Percentiles rank a stretch among this genome's conserved stretches.
These are phyloP conservation scores for Dreissena rostriformis DNA, from an alignment of 1,140 invertebrate genomes.

Conservation along the genomic window DNA sequence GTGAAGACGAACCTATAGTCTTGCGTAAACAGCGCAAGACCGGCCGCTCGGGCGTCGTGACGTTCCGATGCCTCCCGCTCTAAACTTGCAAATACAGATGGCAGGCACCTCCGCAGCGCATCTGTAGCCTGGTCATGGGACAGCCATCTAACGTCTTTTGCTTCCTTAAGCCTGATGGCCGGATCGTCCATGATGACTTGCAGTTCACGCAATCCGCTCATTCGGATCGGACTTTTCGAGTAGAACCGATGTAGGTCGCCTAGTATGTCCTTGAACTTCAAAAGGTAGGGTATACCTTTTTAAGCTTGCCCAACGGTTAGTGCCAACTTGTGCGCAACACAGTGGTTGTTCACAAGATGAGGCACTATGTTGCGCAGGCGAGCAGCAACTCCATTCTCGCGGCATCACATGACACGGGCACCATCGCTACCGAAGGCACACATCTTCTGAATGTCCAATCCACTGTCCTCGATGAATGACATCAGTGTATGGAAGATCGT, in stretches of 20 bases:
- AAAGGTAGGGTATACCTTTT: neutral
- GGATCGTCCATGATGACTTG: neutral
- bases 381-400: neutral
- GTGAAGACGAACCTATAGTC: neutral
- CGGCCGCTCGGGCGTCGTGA: constrained; percentile 12
- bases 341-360: neutral
- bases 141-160: constrained; percentile 31
- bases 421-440: constrained; percentile 13
- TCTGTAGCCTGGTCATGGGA: constrained; percentile 12
- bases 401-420: neutral
- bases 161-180: constrained; percentile 7
- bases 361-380: neutral
- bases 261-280: constrained; percentile 11
- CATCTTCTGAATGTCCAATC: constrained; percentile 14
- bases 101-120: neutral
- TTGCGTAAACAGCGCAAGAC: constrained; percentile 16
- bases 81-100: neutral
- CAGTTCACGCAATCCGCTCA: neutral
- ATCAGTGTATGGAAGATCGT: neutral
- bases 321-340: constrained; percentile 11
- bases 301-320: neutral
- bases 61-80: constrained; percentile 17
- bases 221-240: constrained; percentile 6
- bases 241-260: constrained; percentile 16
- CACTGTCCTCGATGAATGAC: neutral